Percentiles rank a stretch among this genome's conserved stretches.
Evolutionary conservation across 2,113 vertebrate species (phyloP).

Genomic region (Xiphophorus hellerii): DNA sequence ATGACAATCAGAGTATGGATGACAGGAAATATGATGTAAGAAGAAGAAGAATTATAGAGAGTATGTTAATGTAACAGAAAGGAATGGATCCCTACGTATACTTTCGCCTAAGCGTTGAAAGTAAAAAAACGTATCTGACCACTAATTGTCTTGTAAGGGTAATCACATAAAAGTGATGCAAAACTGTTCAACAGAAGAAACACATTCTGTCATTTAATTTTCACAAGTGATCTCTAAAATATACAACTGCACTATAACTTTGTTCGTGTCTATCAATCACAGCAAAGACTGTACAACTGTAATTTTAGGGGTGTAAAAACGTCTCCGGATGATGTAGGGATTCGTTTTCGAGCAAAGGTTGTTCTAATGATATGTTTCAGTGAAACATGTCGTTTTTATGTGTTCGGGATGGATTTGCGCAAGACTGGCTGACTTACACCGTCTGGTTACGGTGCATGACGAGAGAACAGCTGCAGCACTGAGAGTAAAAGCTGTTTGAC

Average conservation of each 20-base stretch:
- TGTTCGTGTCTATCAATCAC: background rate
- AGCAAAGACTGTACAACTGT: background rate
- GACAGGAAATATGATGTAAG: constrained; percentile 1
- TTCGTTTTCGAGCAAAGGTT: background rate
- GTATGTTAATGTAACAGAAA: constrained; percentile 19
- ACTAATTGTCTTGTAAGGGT: no score
- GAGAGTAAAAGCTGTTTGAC: background rate
- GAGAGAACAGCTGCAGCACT: background rate
- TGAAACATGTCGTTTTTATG: no score
- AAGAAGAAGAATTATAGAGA: background rate
- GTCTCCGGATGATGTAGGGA: background rate
- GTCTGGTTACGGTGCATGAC: background rate
- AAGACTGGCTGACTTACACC: background rate
- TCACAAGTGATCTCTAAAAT: background rate
- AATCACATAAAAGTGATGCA: no score
- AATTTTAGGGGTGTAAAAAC: background rate
- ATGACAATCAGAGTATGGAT: background rate
- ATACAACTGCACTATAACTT: background rate
- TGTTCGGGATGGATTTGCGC: no score
- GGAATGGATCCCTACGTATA: background rate
- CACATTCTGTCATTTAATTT: background rate
- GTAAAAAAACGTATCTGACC: no score
- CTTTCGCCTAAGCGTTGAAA: background rate
- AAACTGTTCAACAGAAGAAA: background rate
- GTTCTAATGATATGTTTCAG: background rate